Evolutionary conservation across 2,888 invertebrate species (phyloP).

Genomic region (Gastrophysa polygoni): DNA sequence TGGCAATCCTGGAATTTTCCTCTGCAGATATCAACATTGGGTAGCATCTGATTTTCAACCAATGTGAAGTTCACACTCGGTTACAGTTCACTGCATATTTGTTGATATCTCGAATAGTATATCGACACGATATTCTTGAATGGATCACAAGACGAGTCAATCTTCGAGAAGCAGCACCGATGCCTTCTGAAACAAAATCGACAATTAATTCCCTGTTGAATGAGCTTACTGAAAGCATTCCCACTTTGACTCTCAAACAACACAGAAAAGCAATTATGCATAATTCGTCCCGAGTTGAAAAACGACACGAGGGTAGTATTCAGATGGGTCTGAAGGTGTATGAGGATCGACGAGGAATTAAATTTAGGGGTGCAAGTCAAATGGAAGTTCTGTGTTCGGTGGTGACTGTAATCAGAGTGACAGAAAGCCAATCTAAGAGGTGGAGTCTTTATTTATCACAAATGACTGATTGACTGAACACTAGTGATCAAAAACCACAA

Average conservation of each 20-base stretch:
- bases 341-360: conserved; percentile 3
- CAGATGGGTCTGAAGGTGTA: conserved; percentile 9
- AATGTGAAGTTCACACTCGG: no score
- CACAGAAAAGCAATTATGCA: conserved; percentile 26
- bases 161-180: neutral
- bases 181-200: neutral
- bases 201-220: conserved; percentile 8
- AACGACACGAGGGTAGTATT: conserved; percentile 14
- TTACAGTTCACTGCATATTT: no score
- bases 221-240: neutral
- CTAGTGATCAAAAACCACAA: no score
- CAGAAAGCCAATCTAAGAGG: neutral
- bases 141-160: neutral
- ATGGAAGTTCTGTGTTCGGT: conserved; percentile 7
- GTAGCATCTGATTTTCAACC: no score
- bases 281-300: conserved; percentile 25
- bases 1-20: no score
- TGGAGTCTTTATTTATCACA: neutral
- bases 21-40: no score
- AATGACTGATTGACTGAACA: no score
- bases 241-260: conserved; percentile 15
- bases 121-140: no score
- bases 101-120: no score
- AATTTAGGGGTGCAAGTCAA: neutral
- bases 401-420: neutral